phyloP scores from a whole-genome alignment of 2,113 vertebrate species.

The Chamaetylas fuelleborni region DNA sequence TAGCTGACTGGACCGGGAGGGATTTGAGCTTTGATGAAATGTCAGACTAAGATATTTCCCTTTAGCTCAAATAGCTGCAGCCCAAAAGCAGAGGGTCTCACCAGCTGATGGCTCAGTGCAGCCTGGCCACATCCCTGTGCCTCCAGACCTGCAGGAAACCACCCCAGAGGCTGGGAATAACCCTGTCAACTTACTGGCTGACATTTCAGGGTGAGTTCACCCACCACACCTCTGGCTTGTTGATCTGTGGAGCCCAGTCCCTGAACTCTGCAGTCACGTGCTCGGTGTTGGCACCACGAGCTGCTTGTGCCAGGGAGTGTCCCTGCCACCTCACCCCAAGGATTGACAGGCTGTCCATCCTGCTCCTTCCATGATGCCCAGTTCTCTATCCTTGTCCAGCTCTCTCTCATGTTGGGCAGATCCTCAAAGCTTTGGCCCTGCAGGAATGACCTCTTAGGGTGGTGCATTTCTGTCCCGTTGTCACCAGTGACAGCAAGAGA shows the following conservation, averaged over 20 bases:
- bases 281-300: rapidly evolving
- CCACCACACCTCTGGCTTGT: not conserved
- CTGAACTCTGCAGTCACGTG: rapidly evolving
- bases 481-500: not conserved
- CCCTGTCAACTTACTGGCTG: not conserved
- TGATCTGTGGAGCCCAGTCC: not conserved
- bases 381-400: not conserved
- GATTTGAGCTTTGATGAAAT: not conserved
- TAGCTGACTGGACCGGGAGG: not conserved
- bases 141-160: not conserved
- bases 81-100: not conserved
- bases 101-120: not conserved
- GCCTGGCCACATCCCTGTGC: not conserved
- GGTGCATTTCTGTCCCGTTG: not conserved
- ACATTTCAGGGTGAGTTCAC: not conserved
- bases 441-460: not conserved
- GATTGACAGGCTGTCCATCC: not conserved
- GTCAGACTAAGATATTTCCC: not conserved
- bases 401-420: not conserved
- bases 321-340: rapidly evolving
- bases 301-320: not conserved
- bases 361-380: not conserved
- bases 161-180: not conserved
- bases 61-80: not conserved
- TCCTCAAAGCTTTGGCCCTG: not conserved